Base-by-base conservation (phyloP, 1,140 invertebrate species). In the Octopus sinensis region DNA sequence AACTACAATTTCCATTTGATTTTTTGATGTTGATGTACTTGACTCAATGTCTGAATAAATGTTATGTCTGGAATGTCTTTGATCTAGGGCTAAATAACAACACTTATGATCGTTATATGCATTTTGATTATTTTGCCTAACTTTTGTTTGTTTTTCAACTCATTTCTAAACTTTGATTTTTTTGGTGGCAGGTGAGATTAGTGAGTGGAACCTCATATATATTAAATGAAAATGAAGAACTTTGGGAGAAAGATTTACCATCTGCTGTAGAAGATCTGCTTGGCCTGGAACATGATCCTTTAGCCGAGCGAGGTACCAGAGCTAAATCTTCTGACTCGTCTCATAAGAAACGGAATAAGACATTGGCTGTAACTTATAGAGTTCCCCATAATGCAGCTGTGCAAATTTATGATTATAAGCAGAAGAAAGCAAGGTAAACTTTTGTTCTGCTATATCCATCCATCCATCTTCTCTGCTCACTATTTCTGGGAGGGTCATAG, bases 361-460 rank as follows among this genome's bases (percentile, higher is more conserved):
- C 89, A 4, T 83, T 82, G 9, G 91, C 92, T 6, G 85, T 92
- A 6, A 90, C 90, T n/a, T 92, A 91, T 85, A 84, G 92, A 82
- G 92, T 92, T 12, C 92, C 92, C 12, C 92, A 92, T 85, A 92
- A 92, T 89, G 92, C 92, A 6, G 92, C 92, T 78, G 91, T 92
- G 30, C 92, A 92, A 85, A 91, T 92, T 62, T 92, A 92, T 88
- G 92, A 92, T 86, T 92, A 92, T 83, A 92, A 92, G 82, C 90
- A 90, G 78, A 92, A 92, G 83, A 91, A 91, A 86, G 91, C 92
- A 7, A 88, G 92, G 91, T 92, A 86, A 82, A 84, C 75, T 54
- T 52, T 79, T 51, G 52, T 43, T 54, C 5, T 80, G n/a, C 52
- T 30, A 51, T n/a, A 53, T 77, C 6, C 4, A 9, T 77, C 6